Percentiles rank a stretch among this genome's conserved stretches.
Conservation (phyloP, 1,140 invertebrate genomes). For the Monomorium pharaonis region DNA sequence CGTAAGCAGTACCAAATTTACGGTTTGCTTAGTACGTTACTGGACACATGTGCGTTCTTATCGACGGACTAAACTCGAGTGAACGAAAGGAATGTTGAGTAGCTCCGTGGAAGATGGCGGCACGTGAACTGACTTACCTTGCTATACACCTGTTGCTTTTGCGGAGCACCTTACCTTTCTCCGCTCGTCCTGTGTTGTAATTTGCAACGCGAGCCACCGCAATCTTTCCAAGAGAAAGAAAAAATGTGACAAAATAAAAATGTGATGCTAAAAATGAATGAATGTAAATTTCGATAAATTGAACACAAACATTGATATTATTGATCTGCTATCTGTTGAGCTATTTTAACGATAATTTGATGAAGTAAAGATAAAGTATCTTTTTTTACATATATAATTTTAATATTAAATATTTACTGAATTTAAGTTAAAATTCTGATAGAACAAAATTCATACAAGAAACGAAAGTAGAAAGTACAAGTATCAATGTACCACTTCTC, state of each 20-base stretch:
- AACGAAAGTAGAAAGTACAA: neutral
- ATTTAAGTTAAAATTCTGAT: neutral
- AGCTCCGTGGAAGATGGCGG: slow-evolving; percentile 65
- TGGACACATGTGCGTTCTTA: slow-evolving; percentile 55
- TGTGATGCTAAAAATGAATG: neutral
- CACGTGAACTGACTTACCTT: slow-evolving; percentile 51
- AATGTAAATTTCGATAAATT: neutral
- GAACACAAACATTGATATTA: neutral
- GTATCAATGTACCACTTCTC: neutral
- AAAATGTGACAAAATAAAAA: neutral
- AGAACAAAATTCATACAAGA: neutral
- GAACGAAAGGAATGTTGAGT: neutral
- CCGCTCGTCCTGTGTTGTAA: slow-evolving; percentile 56
- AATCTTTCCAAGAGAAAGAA: slow-evolving; percentile 57
- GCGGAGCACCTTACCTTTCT: slow-evolving; percentile 58
- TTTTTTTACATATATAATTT: neutral
- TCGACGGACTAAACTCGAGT: slow-evolving; percentile 46
- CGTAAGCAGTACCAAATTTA: neutral
- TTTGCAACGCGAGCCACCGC: neutral
- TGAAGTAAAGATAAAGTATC: neutral
- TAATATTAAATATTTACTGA: neutral
- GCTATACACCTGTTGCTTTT: slow-evolving; percentile 67
- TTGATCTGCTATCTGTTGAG: neutral
- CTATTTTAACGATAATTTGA: neutral
- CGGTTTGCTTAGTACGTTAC: neutral